phyloP scores from a whole-genome alignment of 2,888 invertebrate genomes.

The Drosophila austrosaltans region DNA sequence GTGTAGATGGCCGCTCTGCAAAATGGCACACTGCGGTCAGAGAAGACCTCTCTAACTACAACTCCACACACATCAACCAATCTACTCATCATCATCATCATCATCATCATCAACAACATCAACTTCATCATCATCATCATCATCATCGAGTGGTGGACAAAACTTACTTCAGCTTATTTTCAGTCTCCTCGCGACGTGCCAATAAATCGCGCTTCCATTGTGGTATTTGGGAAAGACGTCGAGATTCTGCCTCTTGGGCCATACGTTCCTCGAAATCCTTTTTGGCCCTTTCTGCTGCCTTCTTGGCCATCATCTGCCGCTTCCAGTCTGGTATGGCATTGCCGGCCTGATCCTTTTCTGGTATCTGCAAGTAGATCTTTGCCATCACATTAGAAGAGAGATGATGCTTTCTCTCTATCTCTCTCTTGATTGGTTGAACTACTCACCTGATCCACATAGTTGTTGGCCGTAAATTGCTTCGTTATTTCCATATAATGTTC shows the following conservation, averaged over 20 bases:
- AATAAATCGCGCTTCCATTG: slow-evolving; percentile 97
- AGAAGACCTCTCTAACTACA: slow-evolving; percentile 26
- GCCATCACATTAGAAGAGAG: slow-evolving; percentile 30
- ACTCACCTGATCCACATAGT: slow-evolving; percentile 95
- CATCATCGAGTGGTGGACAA: slow-evolving; percentile 10
- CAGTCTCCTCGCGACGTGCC: slow-evolving; percentile 91
- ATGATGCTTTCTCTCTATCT: slow-evolving; percentile 36
- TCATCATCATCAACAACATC: slow-evolving; percentile 11
- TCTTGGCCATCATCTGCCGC: slow-evolving; percentile 96
- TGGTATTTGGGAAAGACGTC: slow-evolving; percentile 93
- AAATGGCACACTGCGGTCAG: slow-evolving; percentile 55
- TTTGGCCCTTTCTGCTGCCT: slow-evolving; percentile 96
- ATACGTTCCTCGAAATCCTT: slow-evolving; percentile 95
- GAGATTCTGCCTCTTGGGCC: slow-evolving; percentile 92
- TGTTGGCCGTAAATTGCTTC: slow-evolving; percentile 92
- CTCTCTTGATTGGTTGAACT: not conserved
- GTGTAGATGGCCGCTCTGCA: slow-evolving; percentile 88
- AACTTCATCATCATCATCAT: not conserved
- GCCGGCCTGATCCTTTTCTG: slow-evolving; percentile 94
- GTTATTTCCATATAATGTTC: slow-evolving; percentile 93
- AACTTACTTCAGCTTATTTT: slow-evolving; percentile 89
- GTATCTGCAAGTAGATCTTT: slow-evolving; percentile 87
- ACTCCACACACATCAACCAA: slow-evolving; percentile 20
- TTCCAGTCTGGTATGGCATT: slow-evolving; percentile 97
- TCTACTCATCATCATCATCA: slow-evolving; percentile 11